Conservation (phyloP, 2,113 vertebrate genomes). For the Clarias magur region DNA sequence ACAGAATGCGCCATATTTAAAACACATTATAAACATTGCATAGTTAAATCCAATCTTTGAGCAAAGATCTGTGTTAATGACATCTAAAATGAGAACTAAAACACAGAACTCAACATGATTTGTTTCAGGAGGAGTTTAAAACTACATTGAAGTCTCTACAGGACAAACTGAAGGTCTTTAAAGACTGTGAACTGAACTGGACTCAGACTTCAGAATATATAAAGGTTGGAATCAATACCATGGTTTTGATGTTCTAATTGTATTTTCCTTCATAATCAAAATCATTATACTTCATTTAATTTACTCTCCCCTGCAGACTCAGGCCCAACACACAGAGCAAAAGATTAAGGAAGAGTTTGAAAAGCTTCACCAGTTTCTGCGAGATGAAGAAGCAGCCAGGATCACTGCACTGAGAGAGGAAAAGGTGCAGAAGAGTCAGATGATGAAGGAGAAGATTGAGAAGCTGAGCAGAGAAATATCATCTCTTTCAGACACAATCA, state of each 20-base stretch:
- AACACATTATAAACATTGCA: background rate
- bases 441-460: constrained; percentile 2
- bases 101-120: background rate
- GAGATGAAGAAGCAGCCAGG: constrained; percentile 32
- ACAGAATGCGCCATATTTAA: background rate
- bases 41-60: background rate
- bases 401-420: background rate
- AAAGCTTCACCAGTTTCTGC: constrained; percentile 23
- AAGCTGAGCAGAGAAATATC: background rate
- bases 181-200: constrained; percentile 16
- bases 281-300: background rate
- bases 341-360: constrained; percentile 30
- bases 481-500: constrained; percentile 10
- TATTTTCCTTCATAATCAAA: background rate
- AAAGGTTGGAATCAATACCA: constrained; percentile 13
- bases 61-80: background rate
- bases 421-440: constrained; percentile 28
- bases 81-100: background rate
- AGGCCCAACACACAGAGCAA: constrained; percentile 9
- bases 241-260: background rate
- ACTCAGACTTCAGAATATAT: constrained; percentile 25
- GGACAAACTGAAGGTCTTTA: constrained; percentile 7
- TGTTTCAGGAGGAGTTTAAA: constrained; percentile 27
- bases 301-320: constrained; percentile 1
- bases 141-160: constrained; percentile 20